phyloP scores from a whole-genome alignment of 2,888 invertebrate species.

The Xestia c-nigrum region DNA sequence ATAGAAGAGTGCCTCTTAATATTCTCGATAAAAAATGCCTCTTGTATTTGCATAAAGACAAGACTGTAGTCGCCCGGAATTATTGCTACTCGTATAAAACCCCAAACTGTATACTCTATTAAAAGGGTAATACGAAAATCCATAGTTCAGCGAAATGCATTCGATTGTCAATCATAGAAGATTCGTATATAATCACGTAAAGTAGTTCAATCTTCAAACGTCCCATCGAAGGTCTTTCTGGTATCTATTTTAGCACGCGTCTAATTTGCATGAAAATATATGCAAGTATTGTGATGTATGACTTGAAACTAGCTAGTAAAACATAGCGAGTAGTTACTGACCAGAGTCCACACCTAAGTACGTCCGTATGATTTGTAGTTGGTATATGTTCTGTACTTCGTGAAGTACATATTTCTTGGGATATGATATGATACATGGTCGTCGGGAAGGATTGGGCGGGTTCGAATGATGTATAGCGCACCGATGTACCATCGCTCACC shows the following conservation, averaged over 20 bases:
- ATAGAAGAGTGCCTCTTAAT: neutral
- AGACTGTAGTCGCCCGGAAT: neutral
- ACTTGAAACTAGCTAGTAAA: slow-evolving; percentile 13
- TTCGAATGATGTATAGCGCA: slow-evolving; percentile 30
- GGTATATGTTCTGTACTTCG: slow-evolving; percentile 20
- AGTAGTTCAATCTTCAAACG: slow-evolving; percentile 7
- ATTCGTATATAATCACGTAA: slow-evolving; percentile 12
- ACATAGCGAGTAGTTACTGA: neutral
- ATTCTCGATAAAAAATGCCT: neutral
- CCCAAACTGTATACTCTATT: neutral
- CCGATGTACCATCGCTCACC: slow-evolving; percentile 38
- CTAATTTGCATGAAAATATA: slow-evolving; percentile 23
- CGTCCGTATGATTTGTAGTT: slow-evolving; percentile 32
- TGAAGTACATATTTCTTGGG: slow-evolving; percentile 1
- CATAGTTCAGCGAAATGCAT: neutral
- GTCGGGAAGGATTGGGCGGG: slow-evolving; percentile 7
- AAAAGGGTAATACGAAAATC: no score
- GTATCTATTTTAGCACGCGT: slow-evolving; percentile 7
- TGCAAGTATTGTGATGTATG: slow-evolving; percentile 26
- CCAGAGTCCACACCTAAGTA: slow-evolving; percentile 8
- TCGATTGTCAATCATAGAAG: neutral
- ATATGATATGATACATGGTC: slow-evolving; percentile 25
- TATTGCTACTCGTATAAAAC: neutral
- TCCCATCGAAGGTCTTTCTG: neutral
- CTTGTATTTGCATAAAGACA: neutral